These are phyloP conservation scores for Heterochromis multidens DNA, from an alignment of 2,113 vertebrate genomes.

Conservation along the genomic window DNA sequence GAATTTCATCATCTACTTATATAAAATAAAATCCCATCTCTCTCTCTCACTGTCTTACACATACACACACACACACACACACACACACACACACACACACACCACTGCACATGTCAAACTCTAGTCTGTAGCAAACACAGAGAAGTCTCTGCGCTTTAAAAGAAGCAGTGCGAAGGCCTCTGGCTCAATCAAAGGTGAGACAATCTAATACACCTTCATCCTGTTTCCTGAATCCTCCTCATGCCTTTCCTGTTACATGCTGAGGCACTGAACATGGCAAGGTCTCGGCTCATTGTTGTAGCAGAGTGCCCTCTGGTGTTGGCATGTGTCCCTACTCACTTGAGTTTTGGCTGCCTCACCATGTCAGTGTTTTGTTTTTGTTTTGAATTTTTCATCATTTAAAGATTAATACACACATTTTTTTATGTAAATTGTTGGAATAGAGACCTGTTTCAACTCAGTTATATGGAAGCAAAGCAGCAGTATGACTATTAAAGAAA, in stretches of 20 bases:
- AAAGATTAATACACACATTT: neutral
- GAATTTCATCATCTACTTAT: slow-evolving; percentile 12
- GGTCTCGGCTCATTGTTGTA: neutral
- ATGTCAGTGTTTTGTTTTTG: neutral
- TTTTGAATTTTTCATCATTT: neutral
- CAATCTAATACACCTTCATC: neutral
- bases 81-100: neutral
- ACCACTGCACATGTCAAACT: neutral
- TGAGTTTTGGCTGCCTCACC: neutral
- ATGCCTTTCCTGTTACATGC: slow-evolving; percentile 4
- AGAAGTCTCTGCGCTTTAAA: slow-evolving; percentile 5
- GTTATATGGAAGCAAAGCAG: neutral
- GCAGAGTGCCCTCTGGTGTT: slow-evolving; percentile 59
- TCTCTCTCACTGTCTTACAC: neutral
- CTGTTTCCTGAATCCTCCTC: slow-evolving; percentile 4
- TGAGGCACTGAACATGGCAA: neutral
- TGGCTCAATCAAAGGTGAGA: neutral
- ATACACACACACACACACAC: neutral
- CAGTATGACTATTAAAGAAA: neutral
- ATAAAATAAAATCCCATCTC: neutral
- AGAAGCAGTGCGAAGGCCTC: neutral
- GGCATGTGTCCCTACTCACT: neutral
- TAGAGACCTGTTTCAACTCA: neutral
- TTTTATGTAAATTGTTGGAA: neutral
- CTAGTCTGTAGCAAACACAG: neutral